phyloP scores from a whole-genome alignment of 2,797 vertebrate genomes.

The Tauraco hartlaubi region DNA sequence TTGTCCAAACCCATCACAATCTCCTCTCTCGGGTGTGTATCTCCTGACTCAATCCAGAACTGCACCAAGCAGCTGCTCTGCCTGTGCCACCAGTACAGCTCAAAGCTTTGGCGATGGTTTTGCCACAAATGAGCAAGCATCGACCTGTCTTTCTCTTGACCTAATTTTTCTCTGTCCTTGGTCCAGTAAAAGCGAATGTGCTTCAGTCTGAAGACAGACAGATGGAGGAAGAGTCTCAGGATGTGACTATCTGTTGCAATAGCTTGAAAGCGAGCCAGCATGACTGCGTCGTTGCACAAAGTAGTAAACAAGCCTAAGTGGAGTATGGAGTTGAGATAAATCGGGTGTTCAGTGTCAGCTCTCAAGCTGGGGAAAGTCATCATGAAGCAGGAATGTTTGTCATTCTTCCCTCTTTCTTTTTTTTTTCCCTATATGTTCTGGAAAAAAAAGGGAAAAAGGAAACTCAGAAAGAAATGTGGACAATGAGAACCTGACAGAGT shows the following conservation, averaged over 20 bases:
- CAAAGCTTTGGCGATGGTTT: fast-evolving
- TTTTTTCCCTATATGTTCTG: background rate
- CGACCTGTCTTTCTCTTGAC: background rate
- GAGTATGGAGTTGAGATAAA: background rate
- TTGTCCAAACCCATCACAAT: background rate
- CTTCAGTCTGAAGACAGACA: background rate
- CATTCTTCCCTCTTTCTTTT: background rate
- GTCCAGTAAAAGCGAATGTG: background rate
- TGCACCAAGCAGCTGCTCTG: background rate
- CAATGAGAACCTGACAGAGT: background rate
- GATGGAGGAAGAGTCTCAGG: background rate
- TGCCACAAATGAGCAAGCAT: background rate
- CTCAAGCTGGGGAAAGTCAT: background rate
- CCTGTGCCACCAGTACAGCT: background rate
- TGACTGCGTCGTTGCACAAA: background rate
- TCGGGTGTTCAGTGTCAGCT: background rate
- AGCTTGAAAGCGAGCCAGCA: background rate
- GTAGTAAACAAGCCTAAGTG: background rate
- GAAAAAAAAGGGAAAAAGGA: background rate
- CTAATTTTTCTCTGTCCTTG: background rate
- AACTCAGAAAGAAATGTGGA: background rate
- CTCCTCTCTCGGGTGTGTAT: fast-evolving
- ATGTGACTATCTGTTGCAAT: constrained; percentile 19
- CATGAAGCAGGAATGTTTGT: background rate
- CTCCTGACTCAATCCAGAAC: background rate